Evolutionary conservation across 1,140 invertebrate genomes (phyloP), one percentile per base, ranked within the genome.

Genomic region (Saccostrea cuccullata): DNA sequence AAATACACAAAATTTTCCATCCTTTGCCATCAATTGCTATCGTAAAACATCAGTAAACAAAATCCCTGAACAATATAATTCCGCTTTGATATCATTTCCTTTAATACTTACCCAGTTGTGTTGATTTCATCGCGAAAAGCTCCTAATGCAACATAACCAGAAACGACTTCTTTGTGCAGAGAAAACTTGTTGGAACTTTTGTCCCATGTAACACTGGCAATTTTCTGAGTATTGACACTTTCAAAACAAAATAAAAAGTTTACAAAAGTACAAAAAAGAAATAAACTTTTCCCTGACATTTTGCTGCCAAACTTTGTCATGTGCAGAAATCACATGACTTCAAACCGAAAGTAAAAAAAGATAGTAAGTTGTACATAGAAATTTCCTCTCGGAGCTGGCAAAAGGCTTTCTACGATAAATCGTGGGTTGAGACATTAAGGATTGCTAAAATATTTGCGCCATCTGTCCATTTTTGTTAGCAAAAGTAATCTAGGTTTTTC

Each of bases 121-220:
- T 77, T 77, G 70, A 77, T 77, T 77, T 77, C 70, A 36, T 77
- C 15, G 30, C 70, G 23, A 17, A 77, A 77, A 12, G 70, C 70
- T 15, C 70, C 70, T 36, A 13, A 30, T 13, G 70, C 70, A 26
- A 77, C 70, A 30, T 77, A 77, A 77, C 15, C 70, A 26, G n/a
- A 55, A 56, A 84, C 40, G 40, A 84, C 23, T n/a, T 40, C 82
- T 55, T 84, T 84, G 20, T 84, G 82, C 40, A 55, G 55, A 23
- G 40, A 55, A 36, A 56, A 56, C 40, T 84, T 84, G 82, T 55
- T 55, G n/a, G 82, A 56, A 40, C 23, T 26, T n/a, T 55, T 47
- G 40, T 84, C 82, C 82, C 82, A 84, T 56, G 70, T 77, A 8
- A 77, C 70, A 30, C 23, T 30, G 30, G 70, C 70, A 30, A 36